Percentiles rank a stretch among this genome's conserved stretches.
phyloP scores from a whole-genome alignment of 92 coral and sea anemone genomes.

The Ricordea florida region DNA sequence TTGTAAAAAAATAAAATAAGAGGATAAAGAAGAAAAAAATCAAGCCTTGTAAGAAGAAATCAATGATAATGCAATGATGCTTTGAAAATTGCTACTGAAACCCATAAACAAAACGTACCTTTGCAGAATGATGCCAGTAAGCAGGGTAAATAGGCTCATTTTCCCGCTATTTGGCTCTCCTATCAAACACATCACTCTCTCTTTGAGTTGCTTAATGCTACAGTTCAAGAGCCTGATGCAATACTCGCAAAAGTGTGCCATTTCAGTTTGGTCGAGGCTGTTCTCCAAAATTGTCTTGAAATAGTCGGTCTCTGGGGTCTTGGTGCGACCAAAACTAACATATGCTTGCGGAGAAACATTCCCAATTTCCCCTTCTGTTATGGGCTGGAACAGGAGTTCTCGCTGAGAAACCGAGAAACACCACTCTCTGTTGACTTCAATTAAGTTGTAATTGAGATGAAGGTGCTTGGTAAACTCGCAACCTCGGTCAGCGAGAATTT shows the following conservation, averaged over 20 bases:
- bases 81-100: too few species aligned
- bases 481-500: background rate
- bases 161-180: background rate
- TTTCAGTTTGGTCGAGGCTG: conserved; percentile 13
- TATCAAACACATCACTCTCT: background rate
- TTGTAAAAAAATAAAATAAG: too few species aligned
- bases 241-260: background rate
- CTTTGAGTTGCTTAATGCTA: conserved; percentile 2
- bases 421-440: background rate
- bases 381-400: background rate
- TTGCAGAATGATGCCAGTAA: background rate
- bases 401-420: background rate
- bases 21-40: too few species aligned
- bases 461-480: background rate
- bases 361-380: background rate
- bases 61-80: too few species aligned
- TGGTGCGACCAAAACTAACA: background rate
- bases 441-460: background rate
- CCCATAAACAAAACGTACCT: background rate
- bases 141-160: background rate
- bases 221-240: background rate
- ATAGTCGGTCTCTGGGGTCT: background rate
- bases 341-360: background rate
- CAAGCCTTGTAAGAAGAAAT: too few species aligned
- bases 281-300: conserved; percentile 5